These are phyloP conservation scores for Monopis laevigella DNA, from an alignment of 2,888 invertebrate genomes.

Conservation along the genomic window DNA sequence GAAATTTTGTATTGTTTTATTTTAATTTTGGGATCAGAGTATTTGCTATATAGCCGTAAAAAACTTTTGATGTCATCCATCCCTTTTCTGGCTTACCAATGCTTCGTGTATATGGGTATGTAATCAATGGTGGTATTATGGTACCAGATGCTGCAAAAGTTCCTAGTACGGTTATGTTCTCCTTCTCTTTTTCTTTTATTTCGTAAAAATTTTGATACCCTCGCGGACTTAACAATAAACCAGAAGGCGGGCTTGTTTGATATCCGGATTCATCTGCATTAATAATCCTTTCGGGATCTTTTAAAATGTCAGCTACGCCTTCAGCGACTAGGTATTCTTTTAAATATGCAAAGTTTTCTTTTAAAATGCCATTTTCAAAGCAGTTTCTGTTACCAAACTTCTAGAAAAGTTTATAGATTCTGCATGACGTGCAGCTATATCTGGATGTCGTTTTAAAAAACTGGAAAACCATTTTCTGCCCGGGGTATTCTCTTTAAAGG, in stretches of 20 bases:
- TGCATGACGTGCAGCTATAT: conserved; percentile 16
- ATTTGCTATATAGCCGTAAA: conserved; percentile 17
- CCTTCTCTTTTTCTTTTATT: conserved; percentile 14
- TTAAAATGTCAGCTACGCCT: conserved; percentile 18
- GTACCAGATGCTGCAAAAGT: conserved; percentile 15
- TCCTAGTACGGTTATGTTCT: conserved; percentile 16
- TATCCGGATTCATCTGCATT: conserved; percentile 20
- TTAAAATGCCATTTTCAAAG: conserved; percentile 14
- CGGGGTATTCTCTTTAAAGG: conserved; percentile 18
- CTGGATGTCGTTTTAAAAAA: conserved; percentile 18
- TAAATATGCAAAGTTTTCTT: conserved; percentile 17
- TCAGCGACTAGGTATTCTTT: conserved; percentile 19
- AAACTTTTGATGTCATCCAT: conserved; percentile 19
- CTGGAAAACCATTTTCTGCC: conserved; percentile 17
- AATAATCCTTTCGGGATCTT: conserved; percentile 19
- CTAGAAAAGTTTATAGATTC: conserved; percentile 18
- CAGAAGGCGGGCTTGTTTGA: conserved; percentile 11
- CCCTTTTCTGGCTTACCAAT: conserved; percentile 17
- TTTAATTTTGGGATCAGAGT: conserved; percentile 10
- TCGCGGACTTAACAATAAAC: conserved; percentile 9
- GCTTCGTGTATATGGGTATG: conserved; percentile 17
- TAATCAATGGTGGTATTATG: conserved; percentile 14
- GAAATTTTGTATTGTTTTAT: conserved; percentile 14
- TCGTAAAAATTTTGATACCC: conserved; percentile 8
- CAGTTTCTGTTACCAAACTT: conserved; percentile 19